Conservation (phyloP, 2,113 vertebrate species). For the Proterorhinus semilunaris region DNA sequence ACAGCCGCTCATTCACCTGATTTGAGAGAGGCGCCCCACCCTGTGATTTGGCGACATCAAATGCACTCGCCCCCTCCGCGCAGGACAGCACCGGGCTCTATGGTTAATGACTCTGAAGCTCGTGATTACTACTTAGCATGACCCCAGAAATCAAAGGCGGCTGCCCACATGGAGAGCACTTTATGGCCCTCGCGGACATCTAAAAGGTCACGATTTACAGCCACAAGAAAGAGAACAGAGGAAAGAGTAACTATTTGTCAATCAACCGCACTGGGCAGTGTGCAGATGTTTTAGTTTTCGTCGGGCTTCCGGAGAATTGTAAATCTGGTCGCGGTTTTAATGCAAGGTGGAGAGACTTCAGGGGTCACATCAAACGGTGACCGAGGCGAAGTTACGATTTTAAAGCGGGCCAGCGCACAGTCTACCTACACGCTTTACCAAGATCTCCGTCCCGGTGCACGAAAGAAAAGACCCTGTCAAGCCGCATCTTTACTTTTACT, state of each 20-base stretch:
- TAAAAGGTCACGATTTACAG: constrained; percentile 40
- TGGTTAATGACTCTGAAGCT: constrained; percentile 53
- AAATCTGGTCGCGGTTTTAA: constrained; percentile 26
- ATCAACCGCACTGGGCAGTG: constrained; percentile 1
- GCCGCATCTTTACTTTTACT: too few relatives aligned
- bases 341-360: constrained; percentile 31
- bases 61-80: constrained; percentile 41
- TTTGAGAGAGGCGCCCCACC: constrained; percentile 47
- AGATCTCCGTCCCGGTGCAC: too few relatives aligned
- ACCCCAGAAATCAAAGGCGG: constrained; percentile 62
- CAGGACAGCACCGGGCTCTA: constrained; percentile 48
- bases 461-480: too few relatives aligned
- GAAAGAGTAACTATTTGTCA: constrained; percentile 2
- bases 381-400: constrained; percentile 39
- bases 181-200: constrained; percentile 44
- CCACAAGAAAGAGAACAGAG: constrained; percentile 14
- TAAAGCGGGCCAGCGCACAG: neutral
- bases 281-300: constrained; percentile 21
- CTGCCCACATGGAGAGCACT: constrained; percentile 54
- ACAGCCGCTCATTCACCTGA: constrained; percentile 65
- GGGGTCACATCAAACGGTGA: constrained; percentile 21
- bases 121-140: constrained; percentile 57
- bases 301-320: constrained; percentile 7
- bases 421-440: too few relatives aligned
- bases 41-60: constrained; percentile 63